Evolutionary conservation across 2,888 invertebrate genomes (phyloP).

Genomic region (Miltochrista miniata): DNA sequence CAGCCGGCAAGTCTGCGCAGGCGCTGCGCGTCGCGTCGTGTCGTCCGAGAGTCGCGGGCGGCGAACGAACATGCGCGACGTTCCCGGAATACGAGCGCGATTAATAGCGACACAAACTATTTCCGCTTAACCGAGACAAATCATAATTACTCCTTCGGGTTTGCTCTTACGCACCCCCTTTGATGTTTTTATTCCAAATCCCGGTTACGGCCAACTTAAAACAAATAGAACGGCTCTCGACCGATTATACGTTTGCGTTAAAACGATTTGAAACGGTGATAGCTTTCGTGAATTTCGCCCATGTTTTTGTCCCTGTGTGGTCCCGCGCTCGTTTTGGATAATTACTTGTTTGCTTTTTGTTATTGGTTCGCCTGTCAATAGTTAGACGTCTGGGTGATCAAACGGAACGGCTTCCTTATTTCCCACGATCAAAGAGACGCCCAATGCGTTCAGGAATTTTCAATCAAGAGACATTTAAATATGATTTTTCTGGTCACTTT

Average conservation of each 20-base stretch:
- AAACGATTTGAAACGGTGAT: conserved; percentile 80
- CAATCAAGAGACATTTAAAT: conserved; percentile 15
- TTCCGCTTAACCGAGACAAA: conserved; percentile 81
- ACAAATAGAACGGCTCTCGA: conserved; percentile 79
- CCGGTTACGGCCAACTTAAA: conserved; percentile 80
- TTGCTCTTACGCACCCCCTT: conserved; percentile 76
- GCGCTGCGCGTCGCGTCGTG: conserved; percentile 39
- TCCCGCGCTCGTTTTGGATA: conserved; percentile 53
- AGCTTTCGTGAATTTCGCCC: conserved; percentile 72
- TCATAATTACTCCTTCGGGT: conserved; percentile 80
- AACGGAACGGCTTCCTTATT: conserved; percentile 49
- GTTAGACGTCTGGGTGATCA: conserved; percentile 58
- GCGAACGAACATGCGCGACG: conserved; percentile 33
- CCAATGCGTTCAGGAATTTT: conserved; percentile 23
- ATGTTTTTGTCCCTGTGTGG: conserved; percentile 73
- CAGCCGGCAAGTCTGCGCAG: conserved; percentile 45
- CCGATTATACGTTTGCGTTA: conserved; percentile 81
- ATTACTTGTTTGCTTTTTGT: conserved; percentile 60
- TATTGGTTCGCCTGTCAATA: conserved; percentile 52
- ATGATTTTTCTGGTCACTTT: conserved; percentile 11
- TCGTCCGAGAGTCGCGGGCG: conserved; percentile 26
- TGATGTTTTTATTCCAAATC: conserved; percentile 81
- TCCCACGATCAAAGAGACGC: conserved; percentile 36
- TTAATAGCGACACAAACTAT: conserved; percentile 81
- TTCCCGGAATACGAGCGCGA: conserved; percentile 72